Percentiles rank a stretch among this genome's conserved stretches.
These are phyloP conservation scores for Schizopygopsis malacanthus DNA, from an alignment of 2,797 vertebrate species.

Conservation along the genomic window DNA sequence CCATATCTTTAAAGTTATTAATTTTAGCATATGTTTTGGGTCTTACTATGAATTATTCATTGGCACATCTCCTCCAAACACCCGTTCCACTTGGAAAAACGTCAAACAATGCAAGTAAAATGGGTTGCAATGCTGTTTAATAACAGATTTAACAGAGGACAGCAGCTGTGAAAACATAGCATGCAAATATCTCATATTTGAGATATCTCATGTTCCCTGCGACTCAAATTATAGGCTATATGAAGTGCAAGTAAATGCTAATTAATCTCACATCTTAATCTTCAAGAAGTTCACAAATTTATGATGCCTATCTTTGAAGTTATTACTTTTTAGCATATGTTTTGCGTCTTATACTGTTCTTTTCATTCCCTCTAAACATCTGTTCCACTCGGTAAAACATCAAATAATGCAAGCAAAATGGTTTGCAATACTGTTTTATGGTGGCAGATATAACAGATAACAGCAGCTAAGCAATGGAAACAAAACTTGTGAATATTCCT, in stretches of 20 bases:
- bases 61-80: neutral
- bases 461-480: neutral
- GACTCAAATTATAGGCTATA: neutral
- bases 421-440: neutral
- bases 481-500: neutral
- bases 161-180: constrained; percentile 7
- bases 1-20: neutral
- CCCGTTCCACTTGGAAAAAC: neutral
- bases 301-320: neutral
- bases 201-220: neutral
- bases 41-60: neutral
- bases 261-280: neutral
- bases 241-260: neutral
- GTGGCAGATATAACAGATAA: neutral
- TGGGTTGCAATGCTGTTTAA: neutral
- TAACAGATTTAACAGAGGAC: neutral
- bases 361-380: neutral
- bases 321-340: neutral
- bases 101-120: neutral
- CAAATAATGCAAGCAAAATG: neutral
- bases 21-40: neutral
- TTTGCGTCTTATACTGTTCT: neutral
- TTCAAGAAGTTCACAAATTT: neutral
- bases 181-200: neutral
- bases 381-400: neutral